phyloP scores from a whole-genome alignment of 2,888 invertebrate species.

The Allolobophora icterica region DNA sequence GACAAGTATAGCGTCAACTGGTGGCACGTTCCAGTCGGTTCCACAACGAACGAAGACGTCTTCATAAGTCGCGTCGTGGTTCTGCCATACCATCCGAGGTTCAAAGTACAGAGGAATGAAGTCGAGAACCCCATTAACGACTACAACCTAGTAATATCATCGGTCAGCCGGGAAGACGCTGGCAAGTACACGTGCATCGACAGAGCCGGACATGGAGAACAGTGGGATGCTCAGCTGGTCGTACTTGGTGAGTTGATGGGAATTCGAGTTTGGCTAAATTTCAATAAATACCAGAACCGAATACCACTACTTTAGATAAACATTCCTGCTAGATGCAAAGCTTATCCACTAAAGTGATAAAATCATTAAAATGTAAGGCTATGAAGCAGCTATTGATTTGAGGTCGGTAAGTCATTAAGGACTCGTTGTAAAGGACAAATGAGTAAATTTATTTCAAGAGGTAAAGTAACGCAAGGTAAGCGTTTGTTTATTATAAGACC shows the following conservation, averaged over 20 bases:
- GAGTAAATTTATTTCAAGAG: no score
- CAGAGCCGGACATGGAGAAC: neutral
- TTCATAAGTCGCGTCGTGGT: neutral
- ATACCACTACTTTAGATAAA: no score
- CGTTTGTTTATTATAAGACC: no score
- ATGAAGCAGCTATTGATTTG: no score
- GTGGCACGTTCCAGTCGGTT: neutral
- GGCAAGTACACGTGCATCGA: neutral
- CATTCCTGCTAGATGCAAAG: no score
- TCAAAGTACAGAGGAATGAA: neutral
- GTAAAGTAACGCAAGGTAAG: no score
- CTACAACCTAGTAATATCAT: neutral
- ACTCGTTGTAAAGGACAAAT: no score
- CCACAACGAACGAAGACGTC: neutral
- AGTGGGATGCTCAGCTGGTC: neutral
- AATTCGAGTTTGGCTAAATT: neutral
- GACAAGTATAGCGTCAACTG: neutral
- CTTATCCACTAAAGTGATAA: no score
- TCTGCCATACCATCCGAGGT: neutral
- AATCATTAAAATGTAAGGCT: no score
- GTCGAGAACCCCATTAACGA: neutral
- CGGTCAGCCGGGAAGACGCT: neutral
- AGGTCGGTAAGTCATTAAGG: no score
- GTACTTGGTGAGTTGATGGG: neutral
- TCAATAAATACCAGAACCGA: neutral